These are phyloP conservation scores for Hofmannophila pseudospretella DNA, from an alignment of 2,888 invertebrate species.

Conservation along the genomic window DNA sequence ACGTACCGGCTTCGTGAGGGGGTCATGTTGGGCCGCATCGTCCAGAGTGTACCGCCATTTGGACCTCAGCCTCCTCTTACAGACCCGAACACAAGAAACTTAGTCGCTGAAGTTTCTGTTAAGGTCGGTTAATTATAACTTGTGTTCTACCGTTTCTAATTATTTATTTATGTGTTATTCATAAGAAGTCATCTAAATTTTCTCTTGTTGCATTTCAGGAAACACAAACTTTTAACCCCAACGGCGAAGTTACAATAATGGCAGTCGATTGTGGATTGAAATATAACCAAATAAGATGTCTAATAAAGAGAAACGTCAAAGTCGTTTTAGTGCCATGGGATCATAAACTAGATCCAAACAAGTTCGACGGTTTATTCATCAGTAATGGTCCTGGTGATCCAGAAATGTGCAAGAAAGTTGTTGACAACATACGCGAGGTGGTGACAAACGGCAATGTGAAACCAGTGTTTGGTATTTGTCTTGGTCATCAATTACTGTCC, in stretches of 20 bases:
- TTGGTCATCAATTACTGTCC: conserved; percentile 97
- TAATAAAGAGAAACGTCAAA: conserved; percentile 89
- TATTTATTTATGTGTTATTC: no score
- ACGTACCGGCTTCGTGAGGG: conserved; percentile 95
- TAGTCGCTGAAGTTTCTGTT: conserved; percentile 94
- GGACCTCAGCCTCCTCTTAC: conserved; percentile 47
- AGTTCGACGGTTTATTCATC: conserved; percentile 96
- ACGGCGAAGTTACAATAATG: conserved; percentile 87
- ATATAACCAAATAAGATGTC: conserved; percentile 95
- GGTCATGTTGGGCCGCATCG: conserved; percentile 85
- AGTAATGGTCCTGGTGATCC: conserved; percentile 99
- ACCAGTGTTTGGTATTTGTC: conserved; percentile 98
- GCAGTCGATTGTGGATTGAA: conserved; percentile 98
- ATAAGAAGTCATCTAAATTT: no score
- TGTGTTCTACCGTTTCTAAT: background rate
- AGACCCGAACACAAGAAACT: conserved; percentile 92
- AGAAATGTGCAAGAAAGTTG: conserved; percentile 85
- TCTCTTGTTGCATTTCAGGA: conserved; percentile 68
- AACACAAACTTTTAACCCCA: conserved; percentile 82
- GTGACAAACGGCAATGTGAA: conserved; percentile 76
- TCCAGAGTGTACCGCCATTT: conserved; percentile 74
- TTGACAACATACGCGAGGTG: conserved; percentile 82
- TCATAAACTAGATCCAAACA: conserved; percentile 78
- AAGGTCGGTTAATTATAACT: conserved; percentile 79
- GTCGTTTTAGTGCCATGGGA: conserved; percentile 97